Conservation (phyloP, 2,888 invertebrate species). For the Pristionchus exspectatus region DNA sequence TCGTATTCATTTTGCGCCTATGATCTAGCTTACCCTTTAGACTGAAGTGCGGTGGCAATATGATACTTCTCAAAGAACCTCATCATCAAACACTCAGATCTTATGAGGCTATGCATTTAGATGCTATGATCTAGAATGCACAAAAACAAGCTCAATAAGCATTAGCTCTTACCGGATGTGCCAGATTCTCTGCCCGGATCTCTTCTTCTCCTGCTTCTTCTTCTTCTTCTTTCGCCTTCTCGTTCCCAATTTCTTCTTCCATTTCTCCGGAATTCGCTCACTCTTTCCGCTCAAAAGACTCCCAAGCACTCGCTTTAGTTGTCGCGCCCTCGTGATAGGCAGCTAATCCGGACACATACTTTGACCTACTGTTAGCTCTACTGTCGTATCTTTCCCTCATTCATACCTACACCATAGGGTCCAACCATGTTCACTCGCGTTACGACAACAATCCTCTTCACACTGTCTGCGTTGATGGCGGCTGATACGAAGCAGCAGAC, state of each 20-base stretch:
- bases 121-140: not conserved
- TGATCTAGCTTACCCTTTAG: not conserved
- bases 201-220: not conserved
- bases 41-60: not conserved
- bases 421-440: not conserved
- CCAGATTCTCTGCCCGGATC: constrained; percentile 23
- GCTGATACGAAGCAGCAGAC: constrained; percentile 30
- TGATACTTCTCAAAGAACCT: not conserved
- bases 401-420: not conserved
- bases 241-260: constrained; percentile 20
- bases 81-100: not conserved
- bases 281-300: constrained; percentile 21
- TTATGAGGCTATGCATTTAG: not conserved
- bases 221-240: constrained; percentile 21
- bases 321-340: not conserved
- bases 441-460: not conserved
- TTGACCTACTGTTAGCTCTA: not conserved
- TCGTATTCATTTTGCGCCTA: no score
- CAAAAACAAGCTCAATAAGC: not conserved
- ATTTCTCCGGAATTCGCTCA: constrained; percentile 43
- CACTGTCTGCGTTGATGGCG: not conserved
- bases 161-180: constrained; percentile 5
- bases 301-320: not conserved
- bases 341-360: not conserved
- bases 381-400: not conserved